A percentile compares a stretch with the other conserved stretches of the same genome.
phyloP scores from a whole-genome alignment of 1,140 invertebrate species.

The Chrysomallon squamiferum region DNA sequence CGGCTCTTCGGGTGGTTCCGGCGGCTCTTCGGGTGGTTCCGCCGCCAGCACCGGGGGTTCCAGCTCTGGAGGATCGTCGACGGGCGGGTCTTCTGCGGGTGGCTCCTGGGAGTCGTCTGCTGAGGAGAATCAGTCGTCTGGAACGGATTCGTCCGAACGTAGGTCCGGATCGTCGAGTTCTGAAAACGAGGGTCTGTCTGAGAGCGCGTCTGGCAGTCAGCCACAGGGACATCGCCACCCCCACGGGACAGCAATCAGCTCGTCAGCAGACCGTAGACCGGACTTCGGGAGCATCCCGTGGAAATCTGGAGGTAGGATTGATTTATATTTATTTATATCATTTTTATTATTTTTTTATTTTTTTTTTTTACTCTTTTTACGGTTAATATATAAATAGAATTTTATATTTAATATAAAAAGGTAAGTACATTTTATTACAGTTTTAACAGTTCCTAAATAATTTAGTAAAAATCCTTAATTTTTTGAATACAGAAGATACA shows the following conservation, averaged over 20 bases:
- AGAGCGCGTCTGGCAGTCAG: not conserved
- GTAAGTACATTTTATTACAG: too few species aligned
- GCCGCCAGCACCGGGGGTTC: not conserved
- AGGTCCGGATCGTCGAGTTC: not conserved
- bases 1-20: not conserved
- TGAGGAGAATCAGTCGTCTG: not conserved
- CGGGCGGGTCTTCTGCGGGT: not conserved
- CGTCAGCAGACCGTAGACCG: not conserved
- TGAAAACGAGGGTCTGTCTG: not conserved
- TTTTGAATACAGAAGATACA: too few species aligned
- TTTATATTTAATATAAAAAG: too few species aligned
- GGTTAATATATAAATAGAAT: too few species aligned
- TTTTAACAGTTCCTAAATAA: too few species aligned
- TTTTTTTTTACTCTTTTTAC: too few species aligned
- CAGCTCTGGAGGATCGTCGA: not conserved
- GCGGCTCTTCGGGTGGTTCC: not conserved
- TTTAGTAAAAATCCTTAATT: too few species aligned
- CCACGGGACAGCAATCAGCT: not conserved
- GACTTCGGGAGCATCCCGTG: constrained; percentile 4
- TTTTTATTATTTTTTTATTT: too few species aligned
- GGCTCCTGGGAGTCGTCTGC: not conserved
- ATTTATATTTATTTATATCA: not conserved
- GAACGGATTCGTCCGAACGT: not conserved
- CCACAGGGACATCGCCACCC: not conserved
- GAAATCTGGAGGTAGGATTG: constrained; percentile 9